These are phyloP conservation scores for Marronus borbonicus DNA, from an alignment of 2,888 invertebrate genomes.

Conservation along the genomic window DNA sequence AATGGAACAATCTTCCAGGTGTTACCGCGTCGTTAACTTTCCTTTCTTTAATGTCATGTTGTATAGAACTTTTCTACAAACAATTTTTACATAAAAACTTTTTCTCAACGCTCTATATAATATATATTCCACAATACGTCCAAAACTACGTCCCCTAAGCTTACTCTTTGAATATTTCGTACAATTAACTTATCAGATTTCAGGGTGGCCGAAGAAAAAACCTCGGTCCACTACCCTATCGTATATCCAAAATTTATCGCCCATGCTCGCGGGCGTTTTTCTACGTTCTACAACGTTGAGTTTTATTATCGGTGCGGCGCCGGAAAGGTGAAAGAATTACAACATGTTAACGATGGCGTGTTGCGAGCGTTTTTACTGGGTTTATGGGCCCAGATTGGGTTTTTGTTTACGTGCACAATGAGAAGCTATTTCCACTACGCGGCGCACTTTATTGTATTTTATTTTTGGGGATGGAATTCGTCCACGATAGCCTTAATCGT, in stretches of 20 bases:
- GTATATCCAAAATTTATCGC: slow-evolving; percentile 15
- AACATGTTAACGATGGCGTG: slow-evolving; percentile 36
- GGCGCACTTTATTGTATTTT: slow-evolving; percentile 16
- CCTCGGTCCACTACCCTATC: slow-evolving; percentile 1
- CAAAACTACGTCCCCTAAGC: no score
- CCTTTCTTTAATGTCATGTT: no score
- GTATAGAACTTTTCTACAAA: no score
- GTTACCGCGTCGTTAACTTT: no score
- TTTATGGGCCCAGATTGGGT: slow-evolving; percentile 20
- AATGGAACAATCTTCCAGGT: no score
- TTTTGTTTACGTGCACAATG: slow-evolving; percentile 20
- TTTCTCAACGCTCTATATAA: no score
- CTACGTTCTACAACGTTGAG: neutral
- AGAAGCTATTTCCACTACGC: neutral
- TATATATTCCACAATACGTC: no score
- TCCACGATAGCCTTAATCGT: neutral
- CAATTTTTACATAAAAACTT: no score
- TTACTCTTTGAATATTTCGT: no score
- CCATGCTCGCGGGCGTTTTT: neutral
- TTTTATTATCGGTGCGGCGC: slow-evolving; percentile 23
- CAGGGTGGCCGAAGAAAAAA: neutral
- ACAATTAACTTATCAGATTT: neutral
- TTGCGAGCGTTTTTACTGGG: slow-evolving; percentile 6
- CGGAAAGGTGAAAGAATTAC: slow-evolving; percentile 29
- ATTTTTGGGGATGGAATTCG: neutral